phyloP scores from a whole-genome alignment of 2,888 invertebrate species.

The Athripsodes cinereus region DNA sequence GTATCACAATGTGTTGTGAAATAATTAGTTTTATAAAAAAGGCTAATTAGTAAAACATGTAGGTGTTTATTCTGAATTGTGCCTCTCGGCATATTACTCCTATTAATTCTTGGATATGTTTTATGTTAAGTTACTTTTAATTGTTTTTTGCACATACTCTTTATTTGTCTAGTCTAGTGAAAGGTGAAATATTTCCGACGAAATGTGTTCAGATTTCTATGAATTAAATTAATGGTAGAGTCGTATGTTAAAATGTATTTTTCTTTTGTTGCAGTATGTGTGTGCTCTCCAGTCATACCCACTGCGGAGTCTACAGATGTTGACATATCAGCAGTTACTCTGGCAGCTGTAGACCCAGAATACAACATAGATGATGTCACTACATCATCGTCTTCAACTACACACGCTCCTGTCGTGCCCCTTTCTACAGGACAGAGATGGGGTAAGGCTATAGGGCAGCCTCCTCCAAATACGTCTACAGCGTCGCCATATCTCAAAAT shows the following conservation, averaged over 20 bases:
- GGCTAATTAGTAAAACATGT: too few species aligned
- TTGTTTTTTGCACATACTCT: too few species aligned
- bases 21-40: too few species aligned
- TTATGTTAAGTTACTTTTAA: too few species aligned
- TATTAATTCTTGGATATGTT: too few species aligned
- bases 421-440: slow-evolving; percentile 5
- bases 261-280: slow-evolving; percentile 20
- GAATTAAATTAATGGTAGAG: not conserved
- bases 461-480: slow-evolving; percentile 13
- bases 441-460: slow-evolving; percentile 23
- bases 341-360: not conserved
- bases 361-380: not conserved
- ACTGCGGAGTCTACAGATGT: slow-evolving; percentile 2
- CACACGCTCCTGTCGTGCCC: not conserved
- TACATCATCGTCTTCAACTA: not conserved
- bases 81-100: too few species aligned
- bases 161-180: too few species aligned
- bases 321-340: not conserved
- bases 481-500: slow-evolving; percentile 10
- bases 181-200: too few species aligned
- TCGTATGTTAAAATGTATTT: too few species aligned
- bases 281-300: slow-evolving; percentile 18
- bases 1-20: too few species aligned
- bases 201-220: too few species aligned
- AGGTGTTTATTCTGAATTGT: too few species aligned